Percentiles rank a stretch among this genome's conserved stretches.
Conservation (phyloP, 37 sponge, comb jelly and placozoan species). For the Aphrocallistes beatrix region DNA sequence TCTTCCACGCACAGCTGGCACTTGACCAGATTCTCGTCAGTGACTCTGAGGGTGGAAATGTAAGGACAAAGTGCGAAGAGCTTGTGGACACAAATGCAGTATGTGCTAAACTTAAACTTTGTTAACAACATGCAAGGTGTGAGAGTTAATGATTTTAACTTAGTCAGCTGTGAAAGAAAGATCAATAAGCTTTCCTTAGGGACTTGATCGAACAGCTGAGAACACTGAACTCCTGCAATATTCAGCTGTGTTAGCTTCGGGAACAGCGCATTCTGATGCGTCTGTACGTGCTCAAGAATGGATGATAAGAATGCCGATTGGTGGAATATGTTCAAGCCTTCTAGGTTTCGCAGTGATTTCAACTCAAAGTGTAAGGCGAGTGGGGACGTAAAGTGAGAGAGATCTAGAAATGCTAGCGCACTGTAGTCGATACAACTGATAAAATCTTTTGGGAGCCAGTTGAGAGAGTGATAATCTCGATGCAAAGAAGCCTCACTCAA, state of each 20-base stretch:
- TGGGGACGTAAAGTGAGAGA: background rate
- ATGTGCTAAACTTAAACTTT: background rate
- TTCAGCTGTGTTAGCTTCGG: background rate
- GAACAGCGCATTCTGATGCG: background rate
- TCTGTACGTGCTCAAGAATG: background rate
- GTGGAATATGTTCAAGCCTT: background rate
- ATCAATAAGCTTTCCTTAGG: background rate
- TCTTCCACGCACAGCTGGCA: background rate
- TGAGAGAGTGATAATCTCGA: background rate
- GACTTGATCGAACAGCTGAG: background rate
- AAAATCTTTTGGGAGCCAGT: background rate
- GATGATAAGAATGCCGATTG: background rate
- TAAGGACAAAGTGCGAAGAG: background rate
- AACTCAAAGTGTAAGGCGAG: background rate
- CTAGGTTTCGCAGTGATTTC: background rate
- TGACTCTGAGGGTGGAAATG: background rate
- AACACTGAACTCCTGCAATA: background rate
- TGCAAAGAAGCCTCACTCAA: background rate
- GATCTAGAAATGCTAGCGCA: background rate
- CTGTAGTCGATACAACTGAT: background rate
- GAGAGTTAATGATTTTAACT: background rate
- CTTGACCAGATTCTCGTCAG: background rate
- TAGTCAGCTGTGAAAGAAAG: background rate
- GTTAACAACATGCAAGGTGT: background rate
- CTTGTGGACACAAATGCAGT: background rate